Conservation (phyloP, 2,888 invertebrate genomes). For the Mylabris sibirica region DNA sequence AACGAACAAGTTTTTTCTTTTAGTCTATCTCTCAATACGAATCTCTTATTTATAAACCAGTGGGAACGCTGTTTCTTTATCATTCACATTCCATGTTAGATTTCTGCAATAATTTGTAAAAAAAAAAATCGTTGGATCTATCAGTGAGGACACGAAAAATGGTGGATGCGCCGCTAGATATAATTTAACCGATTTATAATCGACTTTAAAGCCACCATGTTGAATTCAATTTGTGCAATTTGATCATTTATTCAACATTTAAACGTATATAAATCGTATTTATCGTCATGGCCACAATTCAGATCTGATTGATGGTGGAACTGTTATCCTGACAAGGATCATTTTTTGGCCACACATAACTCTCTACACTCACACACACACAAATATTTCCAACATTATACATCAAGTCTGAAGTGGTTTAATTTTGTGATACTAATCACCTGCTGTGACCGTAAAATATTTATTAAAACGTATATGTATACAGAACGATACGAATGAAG, state of each 20-base stretch:
- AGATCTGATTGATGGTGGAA: background rate
- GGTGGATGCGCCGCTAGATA: too few relatives aligned
- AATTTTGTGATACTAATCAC: background rate
- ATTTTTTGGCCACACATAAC: background rate
- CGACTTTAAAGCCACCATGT: too few relatives aligned
- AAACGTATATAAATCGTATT: too few relatives aligned
- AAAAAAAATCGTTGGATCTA: too few relatives aligned
- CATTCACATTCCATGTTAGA: too few relatives aligned
- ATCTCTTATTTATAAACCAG: too few relatives aligned
- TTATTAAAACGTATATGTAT: slow-evolving; percentile 6
- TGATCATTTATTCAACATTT: background rate
- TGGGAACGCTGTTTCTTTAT: too few relatives aligned
- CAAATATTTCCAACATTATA: background rate
- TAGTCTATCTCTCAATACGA: too few relatives aligned
- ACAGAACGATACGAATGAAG: background rate
- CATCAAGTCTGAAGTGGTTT: slow-evolving; percentile 4
- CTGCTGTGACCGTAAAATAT: slow-evolving; percentile 6
- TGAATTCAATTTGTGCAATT: background rate
- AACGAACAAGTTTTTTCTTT: background rate
- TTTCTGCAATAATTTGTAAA: too few relatives aligned
- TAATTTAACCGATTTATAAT: too few relatives aligned
- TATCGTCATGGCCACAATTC: background rate
- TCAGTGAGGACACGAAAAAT: too few relatives aligned
- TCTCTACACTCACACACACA: too few relatives aligned
- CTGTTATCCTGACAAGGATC: background rate